A percentile compares a stretch with the other conserved stretches of the same genome.
These are phyloP conservation scores for Tortricodes alternella DNA, from an alignment of 2,888 invertebrate genomes.

Conservation along the genomic window DNA sequence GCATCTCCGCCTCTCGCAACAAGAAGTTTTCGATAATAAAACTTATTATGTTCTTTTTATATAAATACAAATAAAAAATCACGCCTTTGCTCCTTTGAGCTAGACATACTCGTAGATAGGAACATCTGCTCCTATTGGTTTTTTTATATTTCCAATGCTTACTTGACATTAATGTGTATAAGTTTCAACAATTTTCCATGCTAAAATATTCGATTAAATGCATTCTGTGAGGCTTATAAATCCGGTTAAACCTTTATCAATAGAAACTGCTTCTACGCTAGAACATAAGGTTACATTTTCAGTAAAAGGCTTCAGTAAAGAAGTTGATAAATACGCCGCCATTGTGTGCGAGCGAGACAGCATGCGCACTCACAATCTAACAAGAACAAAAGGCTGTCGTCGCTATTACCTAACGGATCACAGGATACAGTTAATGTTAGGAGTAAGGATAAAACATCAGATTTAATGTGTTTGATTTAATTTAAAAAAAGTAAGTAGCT, in stretches of 20 bases:
- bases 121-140: background rate
- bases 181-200: background rate
- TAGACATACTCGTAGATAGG: too few species aligned
- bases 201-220: background rate
- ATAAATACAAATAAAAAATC: too few species aligned
- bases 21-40: background rate
- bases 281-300: constrained; percentile 16
- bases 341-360: constrained; percentile 50
- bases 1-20: constrained; percentile 52
- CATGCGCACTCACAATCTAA: constrained; percentile 55
- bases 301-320: constrained; percentile 15
- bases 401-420: constrained; percentile 68
- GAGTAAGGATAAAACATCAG: constrained; percentile 30
- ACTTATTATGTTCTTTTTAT: constrained; percentile 21
- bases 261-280: background rate
- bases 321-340: constrained; percentile 39
- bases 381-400: constrained; percentile 75
- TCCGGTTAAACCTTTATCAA: background rate
- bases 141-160: background rate
- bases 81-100: constrained; percentile 29
- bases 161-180: background rate
- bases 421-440: constrained; percentile 50
- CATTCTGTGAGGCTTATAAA: background rate
- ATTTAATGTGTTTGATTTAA: background rate
- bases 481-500: too few species aligned